Evolutionary conservation across 2,888 invertebrate species (phyloP).

Genomic region (Drosophila anceps): DNA sequence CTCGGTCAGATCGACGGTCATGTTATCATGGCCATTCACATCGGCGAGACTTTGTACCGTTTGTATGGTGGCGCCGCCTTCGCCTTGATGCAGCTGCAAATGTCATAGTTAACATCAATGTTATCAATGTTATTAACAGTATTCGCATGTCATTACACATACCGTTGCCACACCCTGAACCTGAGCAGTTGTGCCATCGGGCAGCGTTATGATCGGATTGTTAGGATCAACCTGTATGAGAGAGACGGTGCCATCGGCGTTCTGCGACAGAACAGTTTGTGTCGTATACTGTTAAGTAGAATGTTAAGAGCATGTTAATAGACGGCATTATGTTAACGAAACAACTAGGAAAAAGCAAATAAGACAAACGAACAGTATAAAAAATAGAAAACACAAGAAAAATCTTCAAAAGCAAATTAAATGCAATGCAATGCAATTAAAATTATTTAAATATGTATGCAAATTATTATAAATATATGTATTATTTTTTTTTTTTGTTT

Average conservation of each 20-base stretch:
- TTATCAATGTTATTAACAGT: neutral
- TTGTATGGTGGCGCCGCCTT: conserved; percentile 87
- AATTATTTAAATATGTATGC: conserved; percentile 1
- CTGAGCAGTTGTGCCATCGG: conserved; percentile 98
- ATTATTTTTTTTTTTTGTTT: neutral
- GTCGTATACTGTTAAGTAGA: conserved; percentile 89
- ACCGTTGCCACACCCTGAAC: conserved; percentile 89
- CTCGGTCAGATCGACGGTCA: conserved; percentile 96
- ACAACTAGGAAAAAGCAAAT: neutral
- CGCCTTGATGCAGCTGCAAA: conserved; percentile 89
- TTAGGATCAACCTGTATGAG: conserved; percentile 97
- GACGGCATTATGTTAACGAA: neutral
- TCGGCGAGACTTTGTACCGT: conserved; percentile 90
- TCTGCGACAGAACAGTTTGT: conserved; percentile 96
- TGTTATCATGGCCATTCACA: conserved; percentile 91
- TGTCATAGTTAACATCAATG: neutral
- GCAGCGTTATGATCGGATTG: conserved; percentile 96
- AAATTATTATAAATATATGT: neutral
- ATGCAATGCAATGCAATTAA: conserved; percentile 22
- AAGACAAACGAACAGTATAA: neutral
- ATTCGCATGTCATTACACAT: conserved; percentile 29
- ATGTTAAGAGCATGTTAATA: conserved; percentile 18
- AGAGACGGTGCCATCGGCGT: conserved; percentile 98
- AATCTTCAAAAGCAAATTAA: neutral
- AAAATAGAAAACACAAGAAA: neutral